Conservation (phyloP, 2,888 invertebrate species). For the Holacanthella duospinosa region DNA sequence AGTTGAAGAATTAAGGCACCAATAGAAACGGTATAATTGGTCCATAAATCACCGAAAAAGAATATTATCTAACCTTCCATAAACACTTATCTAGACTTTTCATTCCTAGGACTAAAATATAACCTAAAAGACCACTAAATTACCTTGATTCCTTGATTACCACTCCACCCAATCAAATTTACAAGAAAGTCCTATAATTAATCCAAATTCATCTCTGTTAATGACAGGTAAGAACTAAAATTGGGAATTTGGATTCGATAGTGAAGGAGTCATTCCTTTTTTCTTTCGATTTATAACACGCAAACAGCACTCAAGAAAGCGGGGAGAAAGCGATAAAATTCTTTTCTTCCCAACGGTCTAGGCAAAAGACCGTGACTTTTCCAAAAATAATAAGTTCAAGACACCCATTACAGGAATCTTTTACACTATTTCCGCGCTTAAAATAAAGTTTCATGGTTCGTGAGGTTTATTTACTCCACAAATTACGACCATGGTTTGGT, state of each 20-base stretch:
- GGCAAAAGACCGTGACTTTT: not conserved
- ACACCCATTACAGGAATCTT: not conserved
- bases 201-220: not conserved
- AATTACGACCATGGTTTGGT: not conserved
- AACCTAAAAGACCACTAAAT: not conserved
- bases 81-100: not conserved
- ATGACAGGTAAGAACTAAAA: not conserved
- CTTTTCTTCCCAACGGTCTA: too few species aligned
- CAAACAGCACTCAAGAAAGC: not conserved
- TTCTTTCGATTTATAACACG: not conserved
- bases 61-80: not conserved
- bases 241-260: too few species aligned
- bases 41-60: not conserved
- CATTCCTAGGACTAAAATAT: not conserved
- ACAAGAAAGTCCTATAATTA: not conserved
- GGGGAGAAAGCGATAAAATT: not conserved
- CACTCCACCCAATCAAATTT: not conserved
- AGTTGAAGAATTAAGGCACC: too few species aligned
- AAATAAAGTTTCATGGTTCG: not conserved
- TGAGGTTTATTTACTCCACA: not conserved
- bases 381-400: too few species aligned
- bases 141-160: not conserved
- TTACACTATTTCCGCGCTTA: not conserved
- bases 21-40: too few species aligned
- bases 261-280: not conserved